Percentiles rank a stretch among this genome's conserved stretches.
Evolutionary conservation across 1,140 invertebrate species (phyloP).

Genomic region (Parasteatoda tepidariorum): DNA sequence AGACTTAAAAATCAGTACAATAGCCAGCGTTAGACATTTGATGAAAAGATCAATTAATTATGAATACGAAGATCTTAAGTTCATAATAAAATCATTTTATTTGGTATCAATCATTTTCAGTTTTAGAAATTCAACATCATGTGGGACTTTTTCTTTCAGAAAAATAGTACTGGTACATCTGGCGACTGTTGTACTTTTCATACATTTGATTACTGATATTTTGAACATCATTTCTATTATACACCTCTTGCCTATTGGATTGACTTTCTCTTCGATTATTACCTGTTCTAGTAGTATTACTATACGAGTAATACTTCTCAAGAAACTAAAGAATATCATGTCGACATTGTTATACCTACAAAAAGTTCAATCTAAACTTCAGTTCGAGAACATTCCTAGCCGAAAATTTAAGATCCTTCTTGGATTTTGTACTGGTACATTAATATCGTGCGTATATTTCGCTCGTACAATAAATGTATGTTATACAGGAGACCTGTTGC

Average conservation of each 20-base stretch:
- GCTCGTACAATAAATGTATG: background rate
- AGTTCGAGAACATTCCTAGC: background rate
- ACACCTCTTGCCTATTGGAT: background rate
- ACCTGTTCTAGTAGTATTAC: background rate
- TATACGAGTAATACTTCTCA: background rate
- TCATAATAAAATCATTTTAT: no score
- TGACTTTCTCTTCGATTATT: slow-evolving; percentile 3
- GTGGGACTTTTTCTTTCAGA: no score
- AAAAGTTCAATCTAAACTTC: background rate
- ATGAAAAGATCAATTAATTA: no score
- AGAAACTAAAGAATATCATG: background rate
- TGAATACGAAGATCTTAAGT: no score
- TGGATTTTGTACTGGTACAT: background rate
- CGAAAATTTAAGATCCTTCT: background rate
- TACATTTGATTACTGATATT: background rate
- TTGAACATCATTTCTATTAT: background rate
- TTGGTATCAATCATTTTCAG: no score
- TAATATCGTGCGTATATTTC: background rate
- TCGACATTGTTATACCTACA: background rate
- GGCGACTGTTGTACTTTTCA: background rate
- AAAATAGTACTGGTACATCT: background rate
- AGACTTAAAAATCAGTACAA: no score
- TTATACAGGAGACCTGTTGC: background rate
- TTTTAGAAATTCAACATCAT: no score
- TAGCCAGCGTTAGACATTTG: no score